These are phyloP conservation scores for Zosterops lateralis DNA, from an alignment of 2,113 vertebrate genomes.

Conservation along the genomic window DNA sequence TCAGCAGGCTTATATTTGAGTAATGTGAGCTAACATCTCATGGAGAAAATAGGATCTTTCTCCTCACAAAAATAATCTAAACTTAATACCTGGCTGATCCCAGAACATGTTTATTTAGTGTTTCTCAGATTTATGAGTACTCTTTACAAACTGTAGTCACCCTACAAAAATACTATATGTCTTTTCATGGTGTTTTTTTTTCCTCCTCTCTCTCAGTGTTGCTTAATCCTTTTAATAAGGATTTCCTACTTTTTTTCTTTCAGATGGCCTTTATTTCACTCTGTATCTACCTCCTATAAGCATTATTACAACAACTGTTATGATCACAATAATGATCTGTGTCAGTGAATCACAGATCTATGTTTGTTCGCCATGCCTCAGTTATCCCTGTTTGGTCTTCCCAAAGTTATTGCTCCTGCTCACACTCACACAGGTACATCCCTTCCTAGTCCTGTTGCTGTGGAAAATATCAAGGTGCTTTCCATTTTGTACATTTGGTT, in stretches of 20 bases:
- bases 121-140: not conserved
- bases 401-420: not conserved
- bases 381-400: not conserved
- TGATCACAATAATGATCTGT: not conserved
- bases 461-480: not conserved
- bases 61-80: not conserved
- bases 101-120: not conserved
- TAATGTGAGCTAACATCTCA: not conserved
- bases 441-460: not conserved
- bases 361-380: not conserved
- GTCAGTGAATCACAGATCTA: not conserved
- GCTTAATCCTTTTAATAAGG: not conserved
- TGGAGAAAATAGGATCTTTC: not conserved
- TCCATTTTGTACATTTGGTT: not conserved
- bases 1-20: not conserved
- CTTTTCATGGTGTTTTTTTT: not conserved
- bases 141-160: not conserved
- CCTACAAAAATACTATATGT: not conserved
- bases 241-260: not conserved
- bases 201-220: accelerated
- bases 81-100: not conserved
- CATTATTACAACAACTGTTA: not conserved
- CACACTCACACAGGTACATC: not conserved
- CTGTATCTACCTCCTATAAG: not conserved
- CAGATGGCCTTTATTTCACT: not conserved